Evolutionary conservation across 2,113 vertebrate genomes (phyloP), one percentile per base, ranked within the genome.

Genomic region (Microcebus griseorufus): DNA sequence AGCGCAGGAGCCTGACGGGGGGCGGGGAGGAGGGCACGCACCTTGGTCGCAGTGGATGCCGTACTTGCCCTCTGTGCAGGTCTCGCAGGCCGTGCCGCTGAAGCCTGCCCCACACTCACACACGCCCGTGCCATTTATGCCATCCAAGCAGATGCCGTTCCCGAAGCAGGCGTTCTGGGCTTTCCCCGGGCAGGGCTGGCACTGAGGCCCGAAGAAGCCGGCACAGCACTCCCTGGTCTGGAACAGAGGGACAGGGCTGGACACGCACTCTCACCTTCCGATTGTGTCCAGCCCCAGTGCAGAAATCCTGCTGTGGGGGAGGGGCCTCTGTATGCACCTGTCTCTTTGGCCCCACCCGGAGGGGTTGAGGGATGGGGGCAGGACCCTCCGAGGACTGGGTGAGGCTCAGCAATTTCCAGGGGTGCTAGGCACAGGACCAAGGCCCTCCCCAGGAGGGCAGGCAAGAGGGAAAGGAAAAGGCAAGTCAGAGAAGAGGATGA

Each of bases 11-110:
- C 76, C 60, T 1, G 42, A 42, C 3, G 1, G 53, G 62, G 62
- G 5, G n/a, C 9, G 32, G 34, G 55, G 20, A 1, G 13, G 9
- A 22, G 37, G 34, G 64, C 8, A 12, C 92, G 0, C 96, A 99
- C 99, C 99, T 99, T 99, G 99, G 81, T 99, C 99, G 1, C 99
- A 99, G 98, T 98, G 98, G 79, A 16, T 69, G 23, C 99, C 99
- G 0, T 99, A 99, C 96, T 97, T 99, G 83, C 99, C 99, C 2
- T 76, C 1, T 0, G 53, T 0, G 86, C 99, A 99, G 37, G 78
- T 98, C 95, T 99, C 99, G 0, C 99, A 99, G 91, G 99, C 99
- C 0, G 99, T 99, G 16, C 99, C 99, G 0, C 0, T 96, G 70
- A 99, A 99, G 0, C 99, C 99, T 11, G 84, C 62, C 48, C 83